phyloP scores from a whole-genome alignment of 2,888 invertebrate species.

The Cataglyphis rosenhaueri region DNA sequence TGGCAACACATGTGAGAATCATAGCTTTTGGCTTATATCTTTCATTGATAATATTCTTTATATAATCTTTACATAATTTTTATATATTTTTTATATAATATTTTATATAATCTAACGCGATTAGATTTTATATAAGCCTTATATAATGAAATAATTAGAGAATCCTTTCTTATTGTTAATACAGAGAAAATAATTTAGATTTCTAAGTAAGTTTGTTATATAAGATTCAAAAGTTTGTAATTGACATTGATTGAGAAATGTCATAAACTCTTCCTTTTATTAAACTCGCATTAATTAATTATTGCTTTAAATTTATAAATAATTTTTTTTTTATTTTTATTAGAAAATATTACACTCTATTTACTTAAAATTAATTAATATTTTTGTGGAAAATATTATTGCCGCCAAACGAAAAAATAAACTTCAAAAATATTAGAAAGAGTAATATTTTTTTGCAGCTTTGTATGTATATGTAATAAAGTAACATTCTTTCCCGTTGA shows the following conservation, averaged over 20 bases:
- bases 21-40: background rate
- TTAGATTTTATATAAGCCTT: background rate
- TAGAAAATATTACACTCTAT: background rate
- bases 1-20: background rate
- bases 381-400: background rate
- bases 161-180: background rate
- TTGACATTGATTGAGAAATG: background rate
- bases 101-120: background rate
- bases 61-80: background rate
- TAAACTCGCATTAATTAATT: background rate
- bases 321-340: background rate
- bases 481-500: background rate
- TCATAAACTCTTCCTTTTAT: background rate
- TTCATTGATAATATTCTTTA: background rate
- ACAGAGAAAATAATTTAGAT: background rate
- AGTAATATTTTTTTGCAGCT: background rate
- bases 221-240: background rate
- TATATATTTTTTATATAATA: background rate
- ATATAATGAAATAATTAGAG: background rate
- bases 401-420: background rate
- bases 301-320: background rate
- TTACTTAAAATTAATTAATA: background rate
- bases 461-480: background rate
- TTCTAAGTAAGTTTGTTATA: background rate
- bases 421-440: background rate